Evolutionary conservation across 2,888 invertebrate species (phyloP).

Genomic region (Alloplasta piceator): DNA sequence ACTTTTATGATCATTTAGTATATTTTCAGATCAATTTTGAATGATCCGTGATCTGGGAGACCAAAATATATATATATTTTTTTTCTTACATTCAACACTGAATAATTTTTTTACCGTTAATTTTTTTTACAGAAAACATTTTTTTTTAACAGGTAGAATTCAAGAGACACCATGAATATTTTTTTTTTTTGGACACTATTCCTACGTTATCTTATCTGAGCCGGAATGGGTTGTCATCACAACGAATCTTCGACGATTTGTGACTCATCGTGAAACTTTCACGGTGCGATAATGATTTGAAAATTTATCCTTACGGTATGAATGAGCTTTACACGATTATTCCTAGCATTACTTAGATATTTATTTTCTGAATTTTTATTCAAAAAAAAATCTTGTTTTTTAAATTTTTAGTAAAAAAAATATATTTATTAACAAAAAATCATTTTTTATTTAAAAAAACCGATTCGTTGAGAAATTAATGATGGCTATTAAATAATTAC

Average conservation of each 20-base stretch:
- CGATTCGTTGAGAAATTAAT: too few relatives aligned
- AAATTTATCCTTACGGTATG: slow-evolving; percentile 28
- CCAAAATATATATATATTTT: too few relatives aligned
- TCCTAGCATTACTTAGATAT: slow-evolving; percentile 6
- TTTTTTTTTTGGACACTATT: slow-evolving; percentile 43
- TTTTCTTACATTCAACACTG: background rate
- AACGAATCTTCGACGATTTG: slow-evolving; percentile 38
- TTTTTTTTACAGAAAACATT: slow-evolving; percentile 1
- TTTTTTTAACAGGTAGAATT: slow-evolving; percentile 1
- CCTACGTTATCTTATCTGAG: slow-evolving; percentile 73
- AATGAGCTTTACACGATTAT: slow-evolving; percentile 52
- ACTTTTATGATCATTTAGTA: too few relatives aligned
- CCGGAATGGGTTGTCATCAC: slow-evolving; percentile 67
- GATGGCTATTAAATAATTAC: too few relatives aligned
- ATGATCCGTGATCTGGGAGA: too few relatives aligned
- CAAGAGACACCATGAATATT: slow-evolving; percentile 33
- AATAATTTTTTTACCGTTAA: too few relatives aligned
- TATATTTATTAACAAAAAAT: too few relatives aligned
- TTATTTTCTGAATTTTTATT: background rate
- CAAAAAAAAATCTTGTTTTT: too few relatives aligned
- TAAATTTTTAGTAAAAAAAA: too few relatives aligned
- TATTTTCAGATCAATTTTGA: too few relatives aligned
- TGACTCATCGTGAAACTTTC: slow-evolving; percentile 42
- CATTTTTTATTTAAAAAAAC: too few relatives aligned
- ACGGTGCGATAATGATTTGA: slow-evolving; percentile 26